Evolutionary conservation across 2,113 vertebrate genomes (phyloP).

Genomic region (Noturus placidus): DNA sequence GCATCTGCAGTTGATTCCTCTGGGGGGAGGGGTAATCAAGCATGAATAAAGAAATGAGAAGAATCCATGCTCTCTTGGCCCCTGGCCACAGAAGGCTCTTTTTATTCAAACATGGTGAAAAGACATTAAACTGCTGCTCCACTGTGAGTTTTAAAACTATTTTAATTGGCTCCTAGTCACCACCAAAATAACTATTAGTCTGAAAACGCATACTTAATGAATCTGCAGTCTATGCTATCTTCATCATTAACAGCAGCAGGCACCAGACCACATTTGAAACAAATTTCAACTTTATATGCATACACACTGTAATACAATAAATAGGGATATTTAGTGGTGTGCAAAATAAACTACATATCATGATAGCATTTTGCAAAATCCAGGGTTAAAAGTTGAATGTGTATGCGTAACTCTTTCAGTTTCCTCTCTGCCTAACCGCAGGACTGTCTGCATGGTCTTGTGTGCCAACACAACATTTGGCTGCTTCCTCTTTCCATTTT

Average conservation of each 20-base stretch:
- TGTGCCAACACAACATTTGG: conserved; percentile 17
- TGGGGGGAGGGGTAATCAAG: not conserved
- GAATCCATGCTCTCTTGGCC: not conserved
- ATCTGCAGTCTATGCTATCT: not conserved
- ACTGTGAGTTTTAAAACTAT: not conserved
- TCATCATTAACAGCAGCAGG: not conserved
- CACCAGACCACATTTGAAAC: not conserved
- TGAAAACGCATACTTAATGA: not conserved
- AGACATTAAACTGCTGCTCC: not conserved
- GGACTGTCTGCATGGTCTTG: conserved; percentile 14
- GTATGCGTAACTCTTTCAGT: conserved; percentile 34
- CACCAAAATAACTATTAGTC: not conserved
- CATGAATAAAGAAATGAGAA: not conserved
- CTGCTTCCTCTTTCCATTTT: conserved; percentile 44
- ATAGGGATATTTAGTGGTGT: not conserved
- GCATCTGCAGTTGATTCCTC: too few relatives aligned
- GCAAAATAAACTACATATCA: not conserved
- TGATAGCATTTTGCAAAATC: not conserved
- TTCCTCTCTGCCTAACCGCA: conserved; percentile 43
- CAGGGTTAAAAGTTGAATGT: conserved; percentile 46
- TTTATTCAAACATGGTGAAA: not conserved
- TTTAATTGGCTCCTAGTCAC: not conserved
- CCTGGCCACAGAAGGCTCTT: not conserved
- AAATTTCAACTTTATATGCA: not conserved
- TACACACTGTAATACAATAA: not conserved